Percentiles rank a stretch among this genome's conserved stretches.
Evolutionary conservation across 2,888 invertebrate genomes (phyloP).

Genomic region (Tridacna crocea): DNA sequence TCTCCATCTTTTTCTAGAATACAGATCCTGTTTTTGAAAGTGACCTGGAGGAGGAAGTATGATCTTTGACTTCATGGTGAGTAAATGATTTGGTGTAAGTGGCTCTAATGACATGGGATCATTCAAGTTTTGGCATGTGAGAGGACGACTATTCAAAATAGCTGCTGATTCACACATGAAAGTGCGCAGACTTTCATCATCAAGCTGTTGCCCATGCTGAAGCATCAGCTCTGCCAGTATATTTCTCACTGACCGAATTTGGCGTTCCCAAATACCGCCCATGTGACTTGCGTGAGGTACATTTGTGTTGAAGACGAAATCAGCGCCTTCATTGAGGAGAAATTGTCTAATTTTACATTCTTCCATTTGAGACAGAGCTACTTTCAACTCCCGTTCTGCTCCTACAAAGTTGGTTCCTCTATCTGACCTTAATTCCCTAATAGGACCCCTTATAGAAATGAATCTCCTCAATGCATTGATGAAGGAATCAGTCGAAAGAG

Average conservation of each 20-base stretch:
- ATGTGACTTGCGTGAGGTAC: slow-evolving; percentile 67
- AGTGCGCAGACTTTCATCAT: slow-evolving; percentile 56
- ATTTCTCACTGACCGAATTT: slow-evolving; percentile 61
- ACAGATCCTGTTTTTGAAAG: slow-evolving; percentile 58
- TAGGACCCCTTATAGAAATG: slow-evolving; percentile 53
- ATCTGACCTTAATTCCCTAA: slow-evolving; percentile 52
- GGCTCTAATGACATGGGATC: slow-evolving; percentile 51
- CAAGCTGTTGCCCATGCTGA: slow-evolving; percentile 37
- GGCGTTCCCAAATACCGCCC: slow-evolving; percentile 71
- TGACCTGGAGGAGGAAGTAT: slow-evolving; percentile 56
- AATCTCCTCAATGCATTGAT: slow-evolving; percentile 59
- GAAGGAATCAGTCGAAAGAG: slow-evolving; percentile 63
- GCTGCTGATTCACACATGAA: slow-evolving; percentile 51
- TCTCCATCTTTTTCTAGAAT: slow-evolving; percentile 57
- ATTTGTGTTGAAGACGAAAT: slow-evolving; percentile 55
- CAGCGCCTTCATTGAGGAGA: slow-evolving; percentile 33
- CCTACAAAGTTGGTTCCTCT: slow-evolving; percentile 62
- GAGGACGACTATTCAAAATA: slow-evolving; percentile 62
- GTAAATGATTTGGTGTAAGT: slow-evolving; percentile 61
- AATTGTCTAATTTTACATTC: slow-evolving; percentile 28
- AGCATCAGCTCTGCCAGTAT: slow-evolving; percentile 48
- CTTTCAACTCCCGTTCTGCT: slow-evolving; percentile 47
- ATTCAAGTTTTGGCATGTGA: slow-evolving; percentile 46
- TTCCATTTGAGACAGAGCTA: slow-evolving; percentile 39
- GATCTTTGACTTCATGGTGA: slow-evolving; percentile 56